Conservation (phyloP, 2,888 invertebrate species). For the Sisyra terminalis region DNA sequence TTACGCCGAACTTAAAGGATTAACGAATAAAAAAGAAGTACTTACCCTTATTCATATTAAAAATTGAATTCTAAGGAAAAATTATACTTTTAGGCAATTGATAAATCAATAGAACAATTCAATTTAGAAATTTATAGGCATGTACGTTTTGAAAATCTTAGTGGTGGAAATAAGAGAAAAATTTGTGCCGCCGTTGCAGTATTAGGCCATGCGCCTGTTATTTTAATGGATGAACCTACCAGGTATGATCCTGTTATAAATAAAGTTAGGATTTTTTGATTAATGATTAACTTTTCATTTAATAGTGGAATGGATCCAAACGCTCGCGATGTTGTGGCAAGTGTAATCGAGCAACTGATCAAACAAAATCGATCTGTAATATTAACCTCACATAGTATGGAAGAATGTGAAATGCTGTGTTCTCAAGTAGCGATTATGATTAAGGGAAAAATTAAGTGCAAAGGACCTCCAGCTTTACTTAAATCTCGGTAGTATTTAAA, state of each 20-base stretch:
- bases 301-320: conserved; percentile 43
- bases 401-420: conserved; percentile 43
- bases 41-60: no score
- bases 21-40: conserved; percentile 35
- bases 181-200: conserved; percentile 66
- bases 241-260: no score
- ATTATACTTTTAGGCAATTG: conserved; percentile 25
- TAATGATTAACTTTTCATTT: no score
- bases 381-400: conserved; percentile 51
- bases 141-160: conserved; percentile 34
- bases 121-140: conserved; percentile 38
- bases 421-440: conserved; percentile 36
- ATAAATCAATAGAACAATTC: conserved; percentile 39
- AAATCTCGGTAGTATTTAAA: conserved; percentile 33
- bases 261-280: no score
- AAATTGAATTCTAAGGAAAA: no score
- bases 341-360: conserved; percentile 30
- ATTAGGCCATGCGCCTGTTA: conserved; percentile 48
- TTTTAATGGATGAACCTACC: conserved; percentile 60
- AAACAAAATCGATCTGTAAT: conserved; percentile 40
- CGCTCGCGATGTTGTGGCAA: conserved; percentile 35
- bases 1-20: conserved; percentile 55
- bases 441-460: conserved; percentile 36
- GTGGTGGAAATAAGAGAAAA: conserved; percentile 68
- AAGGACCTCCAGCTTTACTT: conserved; percentile 37